Evolutionary conservation across 1,140 invertebrate species (phyloP).

Genomic region (Caenorhabditis inopinata): DNA sequence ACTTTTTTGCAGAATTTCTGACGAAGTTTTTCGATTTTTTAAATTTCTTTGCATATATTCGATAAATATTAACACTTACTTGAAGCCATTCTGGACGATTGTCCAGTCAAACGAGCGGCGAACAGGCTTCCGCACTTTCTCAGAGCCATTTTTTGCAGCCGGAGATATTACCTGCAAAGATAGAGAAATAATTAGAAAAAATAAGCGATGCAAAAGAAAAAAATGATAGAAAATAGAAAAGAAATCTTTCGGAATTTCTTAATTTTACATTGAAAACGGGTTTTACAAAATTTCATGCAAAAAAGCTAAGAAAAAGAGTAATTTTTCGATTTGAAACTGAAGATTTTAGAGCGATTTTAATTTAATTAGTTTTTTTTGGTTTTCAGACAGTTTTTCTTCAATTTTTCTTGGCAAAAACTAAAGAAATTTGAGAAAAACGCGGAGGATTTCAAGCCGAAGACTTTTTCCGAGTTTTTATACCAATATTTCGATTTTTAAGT

Average conservation of each 20-base stretch:
- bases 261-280: not conserved
- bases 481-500: too few relatives aligned
- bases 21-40: too few relatives aligned
- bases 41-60: not conserved
- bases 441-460: too few relatives aligned
- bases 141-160: constrained; percentile 34
- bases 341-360: too few relatives aligned
- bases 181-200: not conserved
- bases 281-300: not conserved
- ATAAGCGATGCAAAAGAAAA: too few relatives aligned
- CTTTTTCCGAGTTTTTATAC: too few relatives aligned
- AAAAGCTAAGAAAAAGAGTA: not conserved
- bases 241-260: too few relatives aligned
- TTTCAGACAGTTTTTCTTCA: too few relatives aligned
- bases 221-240: too few relatives aligned
- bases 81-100: not conserved
- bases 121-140: constrained; percentile 32
- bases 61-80: not conserved
- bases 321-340: not conserved
- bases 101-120: not conserved
- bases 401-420: not conserved
- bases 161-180: not conserved
- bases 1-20: too few relatives aligned
- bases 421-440: not conserved
- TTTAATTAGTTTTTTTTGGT: too few relatives aligned